Percentiles rank a stretch among this genome's conserved stretches.
phyloP scores from a whole-genome alignment of 2,113 vertebrate species.

The Thalassarche chlororhynchos region DNA sequence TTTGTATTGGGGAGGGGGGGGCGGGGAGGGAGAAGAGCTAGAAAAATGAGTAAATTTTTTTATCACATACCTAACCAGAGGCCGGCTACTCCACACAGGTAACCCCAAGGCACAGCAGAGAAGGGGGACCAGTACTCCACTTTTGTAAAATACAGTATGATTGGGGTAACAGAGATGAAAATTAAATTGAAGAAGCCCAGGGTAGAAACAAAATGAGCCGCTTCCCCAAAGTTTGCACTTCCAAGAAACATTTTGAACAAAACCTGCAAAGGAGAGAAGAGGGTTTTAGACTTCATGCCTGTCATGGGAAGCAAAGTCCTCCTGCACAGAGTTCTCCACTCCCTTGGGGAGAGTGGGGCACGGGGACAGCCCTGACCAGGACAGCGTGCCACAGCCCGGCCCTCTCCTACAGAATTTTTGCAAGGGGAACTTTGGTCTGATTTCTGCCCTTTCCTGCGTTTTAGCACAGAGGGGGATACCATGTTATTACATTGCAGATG shows the following conservation, averaged over 20 bases:
- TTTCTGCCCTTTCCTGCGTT: not conserved
- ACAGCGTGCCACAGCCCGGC: not conserved
- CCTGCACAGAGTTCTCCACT: not conserved
- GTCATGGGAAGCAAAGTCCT: not conserved
- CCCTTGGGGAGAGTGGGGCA: not conserved
- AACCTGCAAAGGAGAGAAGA: conserved; percentile 77
- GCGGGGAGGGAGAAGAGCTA: not conserved
- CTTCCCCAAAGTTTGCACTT: conserved; percentile 94
- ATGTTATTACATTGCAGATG: accelerated
- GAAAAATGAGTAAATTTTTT: not conserved
- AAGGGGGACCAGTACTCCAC: conserved; percentile 97
- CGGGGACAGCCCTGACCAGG: not conserved
- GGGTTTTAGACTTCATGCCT: not conserved
- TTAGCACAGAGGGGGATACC: not conserved
- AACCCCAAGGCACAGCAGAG: conserved; percentile 94
- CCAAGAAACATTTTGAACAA: conserved; percentile 99
- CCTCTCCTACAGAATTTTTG: not conserved
- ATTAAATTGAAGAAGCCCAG: conserved; percentile 97
- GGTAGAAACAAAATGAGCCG: conserved; percentile 94
- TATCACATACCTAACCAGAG: conserved; percentile 91
- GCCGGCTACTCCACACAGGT: conserved; percentile 94
- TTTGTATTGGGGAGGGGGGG: not conserved
- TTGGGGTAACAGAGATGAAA: conserved; percentile 94
- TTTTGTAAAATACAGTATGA: conserved; percentile 95
- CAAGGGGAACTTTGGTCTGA: not conserved